Conservation (phyloP, 2,113 vertebrate species). For the Mustela nigripes region DNA sequence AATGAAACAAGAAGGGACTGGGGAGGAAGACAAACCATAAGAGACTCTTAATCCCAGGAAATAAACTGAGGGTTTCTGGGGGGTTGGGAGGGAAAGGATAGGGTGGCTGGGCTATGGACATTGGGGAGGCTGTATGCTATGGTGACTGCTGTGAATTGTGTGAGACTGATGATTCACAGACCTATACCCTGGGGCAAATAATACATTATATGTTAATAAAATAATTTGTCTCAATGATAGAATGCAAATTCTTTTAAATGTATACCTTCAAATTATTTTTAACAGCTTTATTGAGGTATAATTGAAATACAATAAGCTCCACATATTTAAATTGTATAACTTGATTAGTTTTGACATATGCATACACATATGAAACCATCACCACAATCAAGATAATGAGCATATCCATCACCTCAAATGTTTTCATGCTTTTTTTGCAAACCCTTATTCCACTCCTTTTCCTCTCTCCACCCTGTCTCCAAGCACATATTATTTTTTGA, state of each 20-base stretch:
- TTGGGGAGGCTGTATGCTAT: too few relatives aligned
- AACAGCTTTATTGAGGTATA: neutral
- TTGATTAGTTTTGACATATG: neutral
- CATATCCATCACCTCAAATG: neutral
- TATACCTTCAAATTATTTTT: neutral
- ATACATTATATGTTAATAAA: too few relatives aligned
- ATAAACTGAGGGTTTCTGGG: too few relatives aligned
- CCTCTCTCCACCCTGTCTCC: neutral
- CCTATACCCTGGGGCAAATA: too few relatives aligned
- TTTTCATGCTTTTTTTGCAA: neutral
- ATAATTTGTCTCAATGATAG: neutral
- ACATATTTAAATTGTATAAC: constrained; percentile 24
- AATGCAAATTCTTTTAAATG: neutral
- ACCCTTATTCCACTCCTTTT: neutral
- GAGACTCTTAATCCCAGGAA: too few relatives aligned
- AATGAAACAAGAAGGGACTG: too few relatives aligned
- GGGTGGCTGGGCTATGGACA: too few relatives aligned
- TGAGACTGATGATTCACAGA: too few relatives aligned
- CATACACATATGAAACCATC: neutral
- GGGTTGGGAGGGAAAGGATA: too few relatives aligned
- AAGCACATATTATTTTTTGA: constrained; percentile 41
- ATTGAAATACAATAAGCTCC: neutral
- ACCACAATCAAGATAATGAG: constrained; percentile 9
- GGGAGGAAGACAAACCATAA: too few relatives aligned
- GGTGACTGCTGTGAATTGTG: too few relatives aligned